Evolutionary conservation across 2,113 vertebrate genomes (phyloP).

Genomic region (Cyprinodon brontotheroides): DNA sequence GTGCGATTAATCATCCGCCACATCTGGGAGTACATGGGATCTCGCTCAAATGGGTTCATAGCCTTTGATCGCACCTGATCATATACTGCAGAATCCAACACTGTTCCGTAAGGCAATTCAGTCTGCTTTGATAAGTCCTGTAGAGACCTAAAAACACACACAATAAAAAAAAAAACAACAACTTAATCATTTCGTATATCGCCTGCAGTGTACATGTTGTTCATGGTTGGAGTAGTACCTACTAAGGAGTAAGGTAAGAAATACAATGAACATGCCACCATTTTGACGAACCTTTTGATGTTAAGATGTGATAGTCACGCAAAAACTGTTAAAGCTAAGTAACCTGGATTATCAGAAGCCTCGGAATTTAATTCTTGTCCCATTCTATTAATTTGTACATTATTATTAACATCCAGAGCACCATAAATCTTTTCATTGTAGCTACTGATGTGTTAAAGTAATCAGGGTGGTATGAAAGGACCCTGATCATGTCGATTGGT

Average conservation of each 20-base stretch:
- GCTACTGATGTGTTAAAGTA: too few relatives aligned
- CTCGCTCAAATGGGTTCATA: slow-evolving; percentile 97
- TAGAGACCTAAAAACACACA: slow-evolving; percentile 85
- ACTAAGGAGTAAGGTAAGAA: too few relatives aligned
- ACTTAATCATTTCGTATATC: not conserved
- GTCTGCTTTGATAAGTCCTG: slow-evolving; percentile 97
- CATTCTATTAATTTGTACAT: too few relatives aligned
- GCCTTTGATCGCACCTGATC: slow-evolving; percentile 95
- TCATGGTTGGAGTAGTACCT: too few relatives aligned
- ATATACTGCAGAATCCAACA: slow-evolving; percentile 95
- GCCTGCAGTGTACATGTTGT: not conserved
- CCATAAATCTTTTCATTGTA: too few relatives aligned
- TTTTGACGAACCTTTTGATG: not conserved
- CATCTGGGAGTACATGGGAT: slow-evolving; percentile 98
- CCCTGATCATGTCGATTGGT: too few relatives aligned
- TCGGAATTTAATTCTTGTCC: not conserved
- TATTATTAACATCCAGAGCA: too few relatives aligned
- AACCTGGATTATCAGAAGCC: not conserved
- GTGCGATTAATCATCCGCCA: slow-evolving; percentile 98
- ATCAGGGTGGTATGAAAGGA: too few relatives aligned
- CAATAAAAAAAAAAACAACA: not conserved
- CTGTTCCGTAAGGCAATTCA: slow-evolving; percentile 94
- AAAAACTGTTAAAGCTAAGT: not conserved
- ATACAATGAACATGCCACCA: not conserved
- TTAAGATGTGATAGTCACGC: not conserved